Conservation (phyloP, 2,113 vertebrate genomes). For the Sceloporus tristichus region DNA sequence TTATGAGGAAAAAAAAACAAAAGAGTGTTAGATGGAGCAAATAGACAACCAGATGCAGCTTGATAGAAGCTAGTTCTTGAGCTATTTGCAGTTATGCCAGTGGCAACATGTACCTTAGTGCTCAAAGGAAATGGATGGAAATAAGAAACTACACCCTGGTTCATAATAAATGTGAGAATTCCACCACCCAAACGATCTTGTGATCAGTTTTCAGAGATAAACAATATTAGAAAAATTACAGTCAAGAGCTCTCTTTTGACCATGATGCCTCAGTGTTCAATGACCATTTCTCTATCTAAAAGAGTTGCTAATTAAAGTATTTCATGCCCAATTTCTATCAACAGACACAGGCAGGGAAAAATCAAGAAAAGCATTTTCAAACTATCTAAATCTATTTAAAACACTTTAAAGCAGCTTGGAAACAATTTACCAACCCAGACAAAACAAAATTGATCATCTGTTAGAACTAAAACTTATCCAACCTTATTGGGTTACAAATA, state of each 20-base stretch:
- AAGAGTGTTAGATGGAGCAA: not conserved
- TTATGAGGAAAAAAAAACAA: not conserved
- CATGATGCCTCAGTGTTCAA: not conserved
- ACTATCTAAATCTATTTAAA: too few species aligned
- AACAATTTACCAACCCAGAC: too few species aligned
- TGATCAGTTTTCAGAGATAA: not conserved
- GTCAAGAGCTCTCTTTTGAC: not conserved
- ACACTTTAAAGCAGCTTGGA: too few species aligned
- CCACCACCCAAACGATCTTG: not conserved
- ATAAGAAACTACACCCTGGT: not conserved
- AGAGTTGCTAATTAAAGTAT: too few species aligned
- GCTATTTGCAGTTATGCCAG: not conserved
- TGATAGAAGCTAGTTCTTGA: not conserved
- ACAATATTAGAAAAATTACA: not conserved
- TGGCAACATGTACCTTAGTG: not conserved
- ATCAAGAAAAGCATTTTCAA: too few species aligned
- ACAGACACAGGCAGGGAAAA: too few species aligned
- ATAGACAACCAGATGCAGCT: not conserved
- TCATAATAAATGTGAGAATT: not conserved
- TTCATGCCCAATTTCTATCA: too few species aligned
- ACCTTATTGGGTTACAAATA: too few species aligned
- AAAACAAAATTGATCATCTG: too few species aligned
- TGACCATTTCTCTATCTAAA: too few species aligned
- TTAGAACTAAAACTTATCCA: too few species aligned
- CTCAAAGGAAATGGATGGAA: not conserved